These are phyloP conservation scores for Arenaria interpres DNA, from an alignment of 2,113 vertebrate species.

Conservation along the genomic window DNA sequence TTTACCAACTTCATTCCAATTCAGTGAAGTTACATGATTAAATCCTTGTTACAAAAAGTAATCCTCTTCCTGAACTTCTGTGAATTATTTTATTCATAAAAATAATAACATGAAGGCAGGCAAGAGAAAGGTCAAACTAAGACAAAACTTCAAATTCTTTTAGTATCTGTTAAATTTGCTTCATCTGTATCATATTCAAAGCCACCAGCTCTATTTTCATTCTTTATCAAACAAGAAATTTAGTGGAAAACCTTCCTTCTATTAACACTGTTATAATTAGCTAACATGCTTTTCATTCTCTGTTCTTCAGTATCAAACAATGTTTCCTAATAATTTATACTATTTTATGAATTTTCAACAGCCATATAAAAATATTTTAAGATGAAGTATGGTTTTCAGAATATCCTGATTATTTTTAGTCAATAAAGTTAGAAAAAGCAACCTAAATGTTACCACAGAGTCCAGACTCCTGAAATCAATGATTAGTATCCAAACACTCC, in stretches of 20 bases:
- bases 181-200: background rate
- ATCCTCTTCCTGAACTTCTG: background rate
- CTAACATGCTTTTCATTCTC: background rate
- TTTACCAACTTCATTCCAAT: background rate
- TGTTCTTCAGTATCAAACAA: background rate
- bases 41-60: slow-evolving; percentile 16
- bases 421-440: background rate
- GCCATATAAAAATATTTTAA: background rate
- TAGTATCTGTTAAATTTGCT: background rate
- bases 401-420: background rate
- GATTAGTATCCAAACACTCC: background rate
- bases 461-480: background rate
- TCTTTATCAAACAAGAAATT: background rate
- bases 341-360: background rate
- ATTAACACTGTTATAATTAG: background rate
- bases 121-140: background rate
- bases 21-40: slow-evolving; percentile 27
- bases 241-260: background rate
- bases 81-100: slow-evolving; percentile 1
- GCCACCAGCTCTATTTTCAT: background rate
- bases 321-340: background rate
- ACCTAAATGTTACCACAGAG: background rate
- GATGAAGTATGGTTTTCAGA: background rate
- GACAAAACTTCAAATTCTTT: background rate
- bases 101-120: background rate